Base-by-base conservation (phyloP, 2,797 vertebrate genomes). In the Capromys pilorides region DNA sequence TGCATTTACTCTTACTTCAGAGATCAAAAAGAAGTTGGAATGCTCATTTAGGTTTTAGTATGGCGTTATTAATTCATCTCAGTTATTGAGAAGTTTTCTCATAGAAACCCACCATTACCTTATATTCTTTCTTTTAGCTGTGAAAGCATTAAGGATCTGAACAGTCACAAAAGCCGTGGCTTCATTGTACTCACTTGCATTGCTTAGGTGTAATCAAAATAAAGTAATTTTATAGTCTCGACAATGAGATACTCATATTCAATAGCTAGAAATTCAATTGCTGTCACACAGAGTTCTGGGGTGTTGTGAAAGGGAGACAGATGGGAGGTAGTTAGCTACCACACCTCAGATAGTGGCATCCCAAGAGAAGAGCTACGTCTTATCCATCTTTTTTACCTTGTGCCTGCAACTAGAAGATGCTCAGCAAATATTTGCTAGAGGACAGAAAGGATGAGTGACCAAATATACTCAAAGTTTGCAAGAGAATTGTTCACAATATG, bases 211-310 rank as follows among this genome's bases (percentile, higher is more conserved):
- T 66, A 89, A 67, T 94, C 77, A 86, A 91, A 96, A 89, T 49
- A 83, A 89, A 78, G 57, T 11, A 36, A 1, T 94, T 73, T 86
- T 95, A 51, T 73, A 89, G 80, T n/a, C 62, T 91, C 12, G 67
- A 85, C 87, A 95, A 94, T 69, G 62, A 95, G 92, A 89, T 59
- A 87, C 51, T 91, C 91, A 88, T 39, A 91, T 91, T 91, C 77
- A 85, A 82, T 88, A 90, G n/a, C 64, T 83, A 31, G 36, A 95
- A 80, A 93, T 33, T 79, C 75, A 91, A 95, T 88, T 71, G 71
- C 26, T 83, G 41, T 82, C 69, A 90, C 75, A 89, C 84, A 81
- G 80, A 88, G 54, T 62, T 92, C 86, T 62, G 66, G 45, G 49
- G 54, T 89, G 54, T 64, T 78, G 24, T 73, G 33, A 84, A 91